phyloP scores from a whole-genome alignment of 2,888 invertebrate genomes.

The Pachymerium ferrugineum region DNA sequence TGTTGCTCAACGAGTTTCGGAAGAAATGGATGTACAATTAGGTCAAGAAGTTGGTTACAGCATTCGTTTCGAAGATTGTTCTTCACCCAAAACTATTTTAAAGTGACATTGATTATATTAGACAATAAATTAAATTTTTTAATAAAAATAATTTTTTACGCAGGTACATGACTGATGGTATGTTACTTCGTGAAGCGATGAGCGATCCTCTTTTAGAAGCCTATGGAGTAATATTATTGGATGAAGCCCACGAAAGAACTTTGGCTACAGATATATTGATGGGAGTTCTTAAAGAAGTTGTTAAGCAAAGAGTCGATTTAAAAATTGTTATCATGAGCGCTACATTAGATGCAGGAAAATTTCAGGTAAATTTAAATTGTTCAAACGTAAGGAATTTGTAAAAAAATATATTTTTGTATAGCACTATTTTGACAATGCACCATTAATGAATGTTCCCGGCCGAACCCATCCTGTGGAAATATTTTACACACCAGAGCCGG shows the following conservation, averaged over 20 bases:
- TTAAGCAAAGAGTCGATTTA: slow-evolving; percentile 82
- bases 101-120: slow-evolving; percentile 52
- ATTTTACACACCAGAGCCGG: slow-evolving; percentile 98
- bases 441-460: slow-evolving; percentile 96
- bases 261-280: slow-evolving; percentile 97
- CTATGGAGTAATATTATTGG: slow-evolving; percentile 91
- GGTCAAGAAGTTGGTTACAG: slow-evolving; percentile 90
- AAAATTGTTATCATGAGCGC: slow-evolving; percentile 99
- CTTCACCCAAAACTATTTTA: slow-evolving; percentile 83
- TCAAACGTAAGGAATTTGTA: neutral
- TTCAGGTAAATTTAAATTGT: slow-evolving; percentile 57
- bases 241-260: slow-evolving; percentile 98
- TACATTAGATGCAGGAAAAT: slow-evolving; percentile 97
- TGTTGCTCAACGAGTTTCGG: slow-evolving; percentile 95
- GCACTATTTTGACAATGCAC: slow-evolving; percentile 97
- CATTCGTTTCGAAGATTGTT: slow-evolving; percentile 98
- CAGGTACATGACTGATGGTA: slow-evolving; percentile 98
- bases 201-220: slow-evolving; percentile 95
- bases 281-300: slow-evolving; percentile 97
- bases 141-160: slow-evolving; percentile 38
- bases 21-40: slow-evolving; percentile 97
- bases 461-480: slow-evolving; percentile 94
- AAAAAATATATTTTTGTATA: slow-evolving; percentile 48
- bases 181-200: slow-evolving; percentile 98
- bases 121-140: neutral